These are phyloP conservation scores for Eudemis profundana DNA, from an alignment of 2,888 invertebrate genomes.

Conservation along the genomic window DNA sequence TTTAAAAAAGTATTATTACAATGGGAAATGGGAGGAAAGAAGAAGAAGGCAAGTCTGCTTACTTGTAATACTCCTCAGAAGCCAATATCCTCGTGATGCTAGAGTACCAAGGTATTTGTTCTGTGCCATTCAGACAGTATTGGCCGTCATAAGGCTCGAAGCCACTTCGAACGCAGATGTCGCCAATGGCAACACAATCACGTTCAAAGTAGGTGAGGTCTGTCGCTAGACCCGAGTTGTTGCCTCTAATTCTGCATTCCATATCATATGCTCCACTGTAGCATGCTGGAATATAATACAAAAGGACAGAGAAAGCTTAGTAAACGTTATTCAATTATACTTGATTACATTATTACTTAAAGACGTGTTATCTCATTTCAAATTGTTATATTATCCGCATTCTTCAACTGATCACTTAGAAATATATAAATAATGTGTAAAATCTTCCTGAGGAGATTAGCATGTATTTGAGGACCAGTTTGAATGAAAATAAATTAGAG, in stretches of 20 bases:
- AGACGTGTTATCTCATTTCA: no score
- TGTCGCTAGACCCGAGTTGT: slow-evolving; percentile 61
- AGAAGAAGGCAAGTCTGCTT: slow-evolving; percentile 54
- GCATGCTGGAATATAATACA: slow-evolving; percentile 80
- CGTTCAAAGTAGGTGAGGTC: slow-evolving; percentile 83
- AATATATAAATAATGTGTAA: no score
- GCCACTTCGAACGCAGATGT: slow-evolving; percentile 77
- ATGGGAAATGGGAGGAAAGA: no score
- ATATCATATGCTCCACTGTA: slow-evolving; percentile 87
- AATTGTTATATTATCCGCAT: no score
- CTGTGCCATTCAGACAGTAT: slow-evolving; percentile 72
- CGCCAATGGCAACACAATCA: slow-evolving; percentile 76
- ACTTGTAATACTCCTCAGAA: slow-evolving; percentile 89
- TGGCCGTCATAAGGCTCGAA: slow-evolving; percentile 72
- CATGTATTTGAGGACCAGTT: no score
- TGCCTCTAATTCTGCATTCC: slow-evolving; percentile 67
- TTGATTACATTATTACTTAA: no score
- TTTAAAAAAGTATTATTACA: neutral
- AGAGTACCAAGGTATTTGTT: slow-evolving; percentile 75
- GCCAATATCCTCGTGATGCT: slow-evolving; percentile 85
- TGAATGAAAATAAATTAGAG: no score
- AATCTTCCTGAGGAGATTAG: no score
- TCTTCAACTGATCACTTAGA: no score
- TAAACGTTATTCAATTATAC: no score
- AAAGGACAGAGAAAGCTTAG: neutral